A percentile compares a stretch with the other conserved stretches of the same genome.
These are phyloP conservation scores for Isichthys henryi DNA, from an alignment of 2,113 vertebrate species.

Conservation along the genomic window DNA sequence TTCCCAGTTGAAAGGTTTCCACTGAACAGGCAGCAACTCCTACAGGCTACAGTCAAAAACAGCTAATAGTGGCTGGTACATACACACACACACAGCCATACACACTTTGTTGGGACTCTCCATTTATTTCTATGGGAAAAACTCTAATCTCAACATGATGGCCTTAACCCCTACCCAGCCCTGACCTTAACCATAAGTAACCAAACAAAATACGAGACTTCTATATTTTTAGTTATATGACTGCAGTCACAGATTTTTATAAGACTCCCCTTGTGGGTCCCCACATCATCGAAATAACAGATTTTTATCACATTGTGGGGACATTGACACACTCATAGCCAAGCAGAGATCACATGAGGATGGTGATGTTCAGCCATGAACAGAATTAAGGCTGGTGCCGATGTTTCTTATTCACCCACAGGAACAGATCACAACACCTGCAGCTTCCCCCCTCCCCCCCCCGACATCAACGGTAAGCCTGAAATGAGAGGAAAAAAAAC, in stretches of 20 bases:
- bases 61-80: neutral
- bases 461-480: neutral
- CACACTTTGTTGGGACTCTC: too few relatives aligned
- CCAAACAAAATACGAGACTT: too few relatives aligned
- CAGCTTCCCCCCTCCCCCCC: neutral
- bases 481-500: neutral
- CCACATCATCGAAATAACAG: neutral
- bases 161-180: too few relatives aligned
- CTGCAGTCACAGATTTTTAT: neutral
- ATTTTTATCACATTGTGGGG: neutral
- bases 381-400: too few relatives aligned
- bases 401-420: neutral
- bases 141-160: too few relatives aligned
- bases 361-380: neutral
- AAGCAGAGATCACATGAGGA: neutral
- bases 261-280: neutral
- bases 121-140: too few relatives aligned
- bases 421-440: neutral
- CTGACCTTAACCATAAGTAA: too few relatives aligned
- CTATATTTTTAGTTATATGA: neutral
- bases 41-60: neutral
- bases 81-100: neutral
- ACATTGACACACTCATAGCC: neutral
- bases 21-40: neutral
- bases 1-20: constrained; percentile 24